These are phyloP conservation scores for Anas platyrhynchos DNA, from an alignment of 2,113 vertebrate species.

Conservation along the genomic window DNA sequence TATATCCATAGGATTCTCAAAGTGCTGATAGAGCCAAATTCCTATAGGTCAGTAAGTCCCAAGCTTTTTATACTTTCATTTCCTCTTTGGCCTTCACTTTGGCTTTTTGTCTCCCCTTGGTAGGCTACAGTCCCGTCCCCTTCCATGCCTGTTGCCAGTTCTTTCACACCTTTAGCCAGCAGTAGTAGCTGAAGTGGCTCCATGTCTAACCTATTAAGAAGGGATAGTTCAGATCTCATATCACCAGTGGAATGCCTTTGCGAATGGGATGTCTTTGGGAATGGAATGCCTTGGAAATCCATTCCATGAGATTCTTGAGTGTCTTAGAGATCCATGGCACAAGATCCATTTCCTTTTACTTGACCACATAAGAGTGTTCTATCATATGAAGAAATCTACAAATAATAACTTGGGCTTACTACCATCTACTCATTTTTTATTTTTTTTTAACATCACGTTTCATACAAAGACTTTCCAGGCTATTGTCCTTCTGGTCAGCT, in stretches of 20 bases:
- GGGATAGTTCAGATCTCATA: background rate
- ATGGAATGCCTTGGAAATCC: no score
- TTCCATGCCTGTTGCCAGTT: background rate
- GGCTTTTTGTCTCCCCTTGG: background rate
- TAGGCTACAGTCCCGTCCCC: accelerated
- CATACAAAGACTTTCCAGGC: background rate
- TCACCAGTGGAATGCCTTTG: background rate
- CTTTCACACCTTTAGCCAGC: background rate
- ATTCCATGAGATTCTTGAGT: no score
- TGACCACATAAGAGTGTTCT: background rate
- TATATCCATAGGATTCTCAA: background rate
- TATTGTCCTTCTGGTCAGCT: background rate
- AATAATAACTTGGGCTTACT: background rate
- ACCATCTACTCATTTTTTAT: background rate
- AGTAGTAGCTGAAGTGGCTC: background rate
- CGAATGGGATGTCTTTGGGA: background rate
- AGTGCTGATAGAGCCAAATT: background rate
- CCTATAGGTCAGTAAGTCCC: accelerated
- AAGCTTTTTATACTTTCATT: background rate
- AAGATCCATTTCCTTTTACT: background rate
- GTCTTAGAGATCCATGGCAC: no score
- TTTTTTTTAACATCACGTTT: background rate
- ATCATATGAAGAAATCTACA: background rate
- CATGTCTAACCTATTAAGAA: background rate
- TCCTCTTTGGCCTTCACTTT: background rate